phyloP scores from a whole-genome alignment of 2,113 vertebrate genomes.

The Lethenteron camtschaticum region DNA sequence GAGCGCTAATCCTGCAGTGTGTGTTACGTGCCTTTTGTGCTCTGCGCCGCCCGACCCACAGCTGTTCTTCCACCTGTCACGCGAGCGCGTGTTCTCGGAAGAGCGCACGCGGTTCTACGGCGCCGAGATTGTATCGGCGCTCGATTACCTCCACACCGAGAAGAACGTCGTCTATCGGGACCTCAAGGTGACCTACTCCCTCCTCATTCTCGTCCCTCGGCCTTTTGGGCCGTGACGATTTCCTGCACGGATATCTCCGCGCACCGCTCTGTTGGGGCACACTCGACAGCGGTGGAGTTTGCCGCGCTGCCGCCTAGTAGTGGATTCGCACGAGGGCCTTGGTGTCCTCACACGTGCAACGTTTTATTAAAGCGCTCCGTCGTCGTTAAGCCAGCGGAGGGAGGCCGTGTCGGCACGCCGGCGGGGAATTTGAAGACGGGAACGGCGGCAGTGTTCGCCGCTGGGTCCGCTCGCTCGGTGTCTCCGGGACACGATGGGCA shows the following conservation, averaged over 20 bases:
- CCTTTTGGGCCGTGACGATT: neutral
- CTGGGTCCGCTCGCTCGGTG: too few species aligned
- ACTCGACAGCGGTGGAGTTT: too few species aligned
- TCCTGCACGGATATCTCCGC: neutral
- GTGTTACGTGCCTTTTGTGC: neutral
- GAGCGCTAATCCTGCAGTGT: neutral
- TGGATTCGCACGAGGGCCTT: fast-evolving
- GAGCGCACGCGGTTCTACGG: constrained; percentile 74
- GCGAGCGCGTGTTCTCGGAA: constrained; percentile 70
- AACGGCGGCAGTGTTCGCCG: too few species aligned
- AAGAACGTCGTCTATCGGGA: constrained; percentile 75
- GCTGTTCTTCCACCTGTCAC: constrained; percentile 79
- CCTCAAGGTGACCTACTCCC: constrained; percentile 41
- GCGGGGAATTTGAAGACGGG: too few species aligned
- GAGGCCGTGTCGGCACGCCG: too few species aligned
- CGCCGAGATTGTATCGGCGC: constrained; percentile 71
- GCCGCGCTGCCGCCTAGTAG: neutral
- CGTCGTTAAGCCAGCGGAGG: too few species aligned
- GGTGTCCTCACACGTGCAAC: too few species aligned
- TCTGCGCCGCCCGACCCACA: constrained; percentile 12
- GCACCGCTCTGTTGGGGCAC: neutral
- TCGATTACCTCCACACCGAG: constrained; percentile 64
- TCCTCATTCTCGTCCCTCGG: neutral
- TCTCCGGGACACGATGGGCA: too few species aligned
- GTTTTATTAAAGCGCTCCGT: too few species aligned